Base-by-base conservation (phyloP, 2,888 invertebrate species). In the Frankliniella intonsa region DNA sequence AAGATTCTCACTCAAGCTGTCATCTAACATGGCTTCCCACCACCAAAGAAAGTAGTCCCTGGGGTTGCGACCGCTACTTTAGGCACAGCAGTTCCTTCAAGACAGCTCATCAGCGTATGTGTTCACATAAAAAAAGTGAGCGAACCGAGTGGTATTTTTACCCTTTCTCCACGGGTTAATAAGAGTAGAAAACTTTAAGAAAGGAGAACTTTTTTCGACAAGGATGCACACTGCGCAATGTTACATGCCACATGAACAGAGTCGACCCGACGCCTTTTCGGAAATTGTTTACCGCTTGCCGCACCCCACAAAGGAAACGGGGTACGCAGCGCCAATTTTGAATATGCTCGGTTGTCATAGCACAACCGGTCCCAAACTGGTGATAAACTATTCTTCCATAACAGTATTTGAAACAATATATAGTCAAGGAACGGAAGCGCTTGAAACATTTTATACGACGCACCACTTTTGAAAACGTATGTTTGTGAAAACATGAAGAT, bases 271-370 rank as follows among this genome's bases (percentile, higher is more conserved):
- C 69, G 69, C 69, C 69, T 76, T 76, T 76, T 76, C 69, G 69
- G 69, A 76, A 76, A 25, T 11, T 76, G 22, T 69, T 25, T 25
- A 12, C 69, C 69, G 12, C 25, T 76, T 12, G 80, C 82, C 82
- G 82, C 82, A 81, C 81, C 82, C 82, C 49, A 17, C 49, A 38
- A 65, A 51, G 51, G 51, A 76, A 81, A 49, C 17, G 19, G 25
- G n/a, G 3, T 17, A 12, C 50, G 19, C n/a, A 50, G 50, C 69
- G 69, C 69, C 69, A 25, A 76, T 10, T 76, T 76, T 25, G 25
- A 76, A 76, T 0, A 8, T 9, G 10, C 2, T 76, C 25, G 69
- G 8, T 5, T 1, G 14, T 7, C 0, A 14, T 38, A 1, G 17
- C 62, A 17, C 62, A 62, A 38, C 38, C 5, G 38, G 38, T 38